Evolutionary conservation across 2,888 invertebrate genomes (phyloP).

Genomic region (Cheilosia scutellata): DNA sequence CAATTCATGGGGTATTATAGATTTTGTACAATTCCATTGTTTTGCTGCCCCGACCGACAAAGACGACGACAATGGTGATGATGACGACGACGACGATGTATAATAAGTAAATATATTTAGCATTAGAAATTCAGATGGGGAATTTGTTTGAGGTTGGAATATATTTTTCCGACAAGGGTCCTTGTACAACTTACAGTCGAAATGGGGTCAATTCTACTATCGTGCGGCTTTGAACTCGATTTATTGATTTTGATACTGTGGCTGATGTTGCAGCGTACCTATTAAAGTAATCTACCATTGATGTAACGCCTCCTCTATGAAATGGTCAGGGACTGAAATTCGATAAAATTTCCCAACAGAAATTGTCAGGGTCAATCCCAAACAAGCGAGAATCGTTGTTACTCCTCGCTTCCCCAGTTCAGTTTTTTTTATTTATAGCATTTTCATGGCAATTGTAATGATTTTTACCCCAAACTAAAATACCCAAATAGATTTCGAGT

Average conservation of each 20-base stretch:
- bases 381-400: no score
- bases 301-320: no score
- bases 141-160: background rate
- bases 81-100: background rate
- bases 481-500: no score
- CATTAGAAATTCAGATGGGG: background rate
- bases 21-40: conserved; percentile 9
- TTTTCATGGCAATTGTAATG: no score
- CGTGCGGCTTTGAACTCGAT: background rate
- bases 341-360: no score
- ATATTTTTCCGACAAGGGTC: background rate
- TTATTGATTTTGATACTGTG: background rate
- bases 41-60: background rate
- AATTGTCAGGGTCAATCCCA: no score
- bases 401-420: no score
- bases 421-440: no score
- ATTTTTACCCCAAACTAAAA: no score
- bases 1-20: background rate
- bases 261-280: no score
- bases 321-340: no score
- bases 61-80: background rate
- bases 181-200: background rate
- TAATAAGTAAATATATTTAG: background rate
- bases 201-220: background rate
- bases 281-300: no score